Evolutionary conservation across 2,797 vertebrate genomes (phyloP).

Genomic region (Knipowitschia caucasica): DNA sequence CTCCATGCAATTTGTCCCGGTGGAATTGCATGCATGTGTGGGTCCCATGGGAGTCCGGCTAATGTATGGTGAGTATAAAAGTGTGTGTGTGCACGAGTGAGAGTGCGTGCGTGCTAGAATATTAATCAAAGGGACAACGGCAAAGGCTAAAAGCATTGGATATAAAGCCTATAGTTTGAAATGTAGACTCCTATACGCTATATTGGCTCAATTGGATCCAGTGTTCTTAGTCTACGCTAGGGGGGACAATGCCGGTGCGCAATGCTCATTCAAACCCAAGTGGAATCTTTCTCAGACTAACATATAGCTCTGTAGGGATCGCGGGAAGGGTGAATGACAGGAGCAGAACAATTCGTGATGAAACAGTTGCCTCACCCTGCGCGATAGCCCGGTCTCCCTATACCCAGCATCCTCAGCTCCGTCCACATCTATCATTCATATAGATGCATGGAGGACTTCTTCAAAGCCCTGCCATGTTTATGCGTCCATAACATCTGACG

Average conservation of each 20-base stretch:
- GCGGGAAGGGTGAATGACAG: conserved; percentile 47
- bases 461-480: conserved; percentile 66
- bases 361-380: conserved; percentile 53
- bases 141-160: conserved; percentile 47
- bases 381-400: conserved; percentile 32
- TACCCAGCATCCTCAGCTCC: conserved; percentile 27
- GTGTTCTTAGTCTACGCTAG: conserved; percentile 1
- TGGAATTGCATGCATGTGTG: conserved; percentile 34
- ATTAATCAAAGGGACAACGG: conserved; percentile 54
- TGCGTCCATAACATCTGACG: conserved; percentile 73
- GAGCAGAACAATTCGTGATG: conserved; percentile 44
- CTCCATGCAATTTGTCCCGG: conserved; percentile 39
- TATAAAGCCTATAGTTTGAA: conserved; percentile 22
- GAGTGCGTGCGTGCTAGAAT: conserved; percentile 37
- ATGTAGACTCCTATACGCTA: conserved; percentile 14
- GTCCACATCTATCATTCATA: conserved; percentile 67
- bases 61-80: conserved; percentile 36
- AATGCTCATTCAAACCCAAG: too few species aligned
- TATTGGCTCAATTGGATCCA: conserved; percentile 21
- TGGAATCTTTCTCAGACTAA: conserved; percentile 47
- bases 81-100: conserved; percentile 13
- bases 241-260: conserved; percentile 11
- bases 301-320: conserved; percentile 32
- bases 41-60: conserved; percentile 33
- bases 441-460: conserved; percentile 50